Evolutionary conservation across 1,140 invertebrate genomes (phyloP).

Genomic region (Hermatobates lingyangjiaoensis): DNA sequence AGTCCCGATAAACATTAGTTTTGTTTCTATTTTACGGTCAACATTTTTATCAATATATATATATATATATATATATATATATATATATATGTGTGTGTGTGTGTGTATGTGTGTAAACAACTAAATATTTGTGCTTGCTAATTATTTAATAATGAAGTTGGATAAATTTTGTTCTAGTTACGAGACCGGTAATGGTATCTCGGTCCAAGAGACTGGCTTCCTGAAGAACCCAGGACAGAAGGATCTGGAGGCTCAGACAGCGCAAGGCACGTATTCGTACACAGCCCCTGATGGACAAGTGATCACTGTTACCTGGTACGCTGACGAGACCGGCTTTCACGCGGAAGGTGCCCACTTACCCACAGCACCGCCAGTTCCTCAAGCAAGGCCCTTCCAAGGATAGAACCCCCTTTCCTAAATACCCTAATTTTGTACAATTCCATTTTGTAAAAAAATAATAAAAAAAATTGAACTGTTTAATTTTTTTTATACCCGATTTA

Average conservation of each 20-base stretch:
- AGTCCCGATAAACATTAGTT: no score
- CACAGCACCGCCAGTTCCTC: conserved; percentile 54
- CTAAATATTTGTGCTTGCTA: no score
- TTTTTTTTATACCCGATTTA: no score
- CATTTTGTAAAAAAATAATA: no score
- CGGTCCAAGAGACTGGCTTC: conserved; percentile 41
- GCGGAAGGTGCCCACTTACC: conserved; percentile 52
- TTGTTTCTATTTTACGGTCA: no score
- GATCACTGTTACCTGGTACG: conserved; percentile 49
- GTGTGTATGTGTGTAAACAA: no score
- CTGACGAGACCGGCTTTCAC: conserved; percentile 59
- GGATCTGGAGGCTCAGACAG: conserved; percentile 41
- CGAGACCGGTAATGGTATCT: conserved; percentile 46
- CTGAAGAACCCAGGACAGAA: conserved; percentile 35
- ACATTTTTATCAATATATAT: no score
- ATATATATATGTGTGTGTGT: no score
- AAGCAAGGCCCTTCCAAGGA: conserved; percentile 24
- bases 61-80: no score
- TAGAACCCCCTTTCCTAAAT: conserved; percentile 18
- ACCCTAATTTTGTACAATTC: no score
- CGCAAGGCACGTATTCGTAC: conserved; percentile 48
- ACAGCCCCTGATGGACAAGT: conserved; percentile 49
- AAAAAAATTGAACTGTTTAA: no score
- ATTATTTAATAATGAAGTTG: no score
- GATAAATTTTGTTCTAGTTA: conserved; percentile 25